Evolutionary conservation across 2,113 vertebrate species (phyloP).

Genomic region (Caranx melampygus): DNA sequence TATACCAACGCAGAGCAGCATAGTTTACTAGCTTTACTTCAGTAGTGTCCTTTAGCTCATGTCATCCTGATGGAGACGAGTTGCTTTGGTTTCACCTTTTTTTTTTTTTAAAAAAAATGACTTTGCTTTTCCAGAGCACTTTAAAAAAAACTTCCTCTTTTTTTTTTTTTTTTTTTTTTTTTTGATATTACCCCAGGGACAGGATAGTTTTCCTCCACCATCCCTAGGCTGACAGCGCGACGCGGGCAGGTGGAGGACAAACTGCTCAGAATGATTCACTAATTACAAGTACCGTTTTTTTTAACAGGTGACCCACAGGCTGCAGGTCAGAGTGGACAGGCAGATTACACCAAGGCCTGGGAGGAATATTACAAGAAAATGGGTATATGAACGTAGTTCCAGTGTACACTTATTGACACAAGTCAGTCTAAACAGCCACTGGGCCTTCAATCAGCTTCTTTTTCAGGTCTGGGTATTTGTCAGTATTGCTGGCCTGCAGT

Average conservation of each 20-base stretch:
- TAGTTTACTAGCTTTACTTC: constrained; percentile 43
- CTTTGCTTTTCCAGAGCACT: constrained; percentile 51
- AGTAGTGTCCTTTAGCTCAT: constrained; percentile 31
- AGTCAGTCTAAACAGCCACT: constrained; percentile 79
- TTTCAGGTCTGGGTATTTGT: constrained; percentile 61
- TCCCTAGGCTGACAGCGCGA: constrained; percentile 62
- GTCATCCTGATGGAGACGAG: constrained; percentile 32
- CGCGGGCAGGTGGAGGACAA: constrained; percentile 76
- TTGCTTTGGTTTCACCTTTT: constrained; percentile 47
- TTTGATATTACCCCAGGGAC: constrained; percentile 46
- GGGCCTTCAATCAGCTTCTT: constrained; percentile 59
- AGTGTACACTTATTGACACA: constrained; percentile 76
- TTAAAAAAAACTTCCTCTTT: background rate
- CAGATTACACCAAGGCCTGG: constrained; percentile 99
- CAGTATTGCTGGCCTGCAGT: constrained; percentile 56
- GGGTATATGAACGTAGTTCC: constrained; percentile 88
- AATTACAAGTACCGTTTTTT: constrained; percentile 85
- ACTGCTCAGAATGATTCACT: constrained; percentile 77
- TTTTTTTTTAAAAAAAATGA: constrained; percentile 10
- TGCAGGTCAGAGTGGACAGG: constrained; percentile 97
- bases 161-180: constrained; percentile 31
- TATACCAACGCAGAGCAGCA: constrained; percentile 41
- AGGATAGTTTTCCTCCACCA: constrained; percentile 63
- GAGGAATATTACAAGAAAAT: constrained; percentile 99
- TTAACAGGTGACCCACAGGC: constrained; percentile 96